These are phyloP conservation scores for Pagetopsis macropterus DNA, from an alignment of 2,797 vertebrate genomes.

Conservation along the genomic window DNA sequence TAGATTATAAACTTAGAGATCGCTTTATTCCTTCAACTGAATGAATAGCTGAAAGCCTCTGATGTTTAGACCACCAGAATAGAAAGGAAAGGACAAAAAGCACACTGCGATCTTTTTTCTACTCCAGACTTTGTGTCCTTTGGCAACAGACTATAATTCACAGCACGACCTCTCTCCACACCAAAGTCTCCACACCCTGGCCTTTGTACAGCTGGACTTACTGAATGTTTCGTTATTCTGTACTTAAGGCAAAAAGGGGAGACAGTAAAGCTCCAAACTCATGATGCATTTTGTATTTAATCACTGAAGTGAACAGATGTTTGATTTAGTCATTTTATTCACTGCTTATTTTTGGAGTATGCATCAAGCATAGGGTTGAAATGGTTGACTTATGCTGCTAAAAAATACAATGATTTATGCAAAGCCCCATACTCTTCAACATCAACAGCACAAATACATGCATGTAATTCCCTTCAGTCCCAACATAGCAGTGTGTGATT, in stretches of 20 bases:
- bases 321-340: background rate
- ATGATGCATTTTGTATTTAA: background rate
- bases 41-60: background rate
- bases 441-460: background rate
- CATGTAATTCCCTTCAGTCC: background rate
- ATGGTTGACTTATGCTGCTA: background rate
- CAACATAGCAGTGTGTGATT: too few relatives aligned
- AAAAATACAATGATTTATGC: background rate
- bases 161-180: background rate
- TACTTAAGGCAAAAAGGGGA: background rate
- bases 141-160: constrained; percentile 5
- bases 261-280: background rate
- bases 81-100: background rate
- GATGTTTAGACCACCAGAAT: background rate
- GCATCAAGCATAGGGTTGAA: too few relatives aligned
- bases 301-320: background rate
- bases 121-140: constrained; percentile 2
- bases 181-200: constrained; percentile 2
- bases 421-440: background rate
- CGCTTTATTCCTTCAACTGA: background rate
- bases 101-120: background rate
- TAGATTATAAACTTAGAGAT: background rate
- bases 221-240: constrained; percentile 7
- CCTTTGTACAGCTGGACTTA: background rate
- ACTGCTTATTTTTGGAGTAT: background rate